Conservation (phyloP, 2,888 invertebrate genomes). For the Anarsia innoxiella region DNA sequence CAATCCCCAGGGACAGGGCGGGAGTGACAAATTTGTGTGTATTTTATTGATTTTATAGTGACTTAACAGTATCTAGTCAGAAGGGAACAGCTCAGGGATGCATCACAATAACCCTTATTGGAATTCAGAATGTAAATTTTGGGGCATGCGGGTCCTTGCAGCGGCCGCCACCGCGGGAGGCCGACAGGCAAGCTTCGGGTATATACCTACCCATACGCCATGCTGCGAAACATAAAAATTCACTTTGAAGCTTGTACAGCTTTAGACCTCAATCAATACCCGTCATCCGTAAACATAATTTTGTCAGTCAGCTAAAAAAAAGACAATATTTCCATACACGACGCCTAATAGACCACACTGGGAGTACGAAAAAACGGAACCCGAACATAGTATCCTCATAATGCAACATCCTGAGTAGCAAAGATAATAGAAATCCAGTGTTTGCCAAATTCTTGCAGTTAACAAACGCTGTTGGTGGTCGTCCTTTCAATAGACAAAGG, state of each 20-base stretch:
- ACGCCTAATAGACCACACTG: constrained; percentile 37
- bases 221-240: constrained; percentile 69
- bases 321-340: constrained; percentile 41
- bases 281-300: constrained; percentile 37
- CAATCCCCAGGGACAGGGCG: constrained; percentile 34
- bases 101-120: constrained; percentile 42
- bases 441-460: constrained; percentile 29
- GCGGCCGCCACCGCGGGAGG: constrained; percentile 51
- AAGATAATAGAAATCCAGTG: constrained; percentile 22
- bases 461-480: constrained; percentile 25
- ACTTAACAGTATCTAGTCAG: constrained; percentile 39
- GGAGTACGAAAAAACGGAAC: constrained; percentile 31
- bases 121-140: constrained; percentile 60
- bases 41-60: constrained; percentile 47
- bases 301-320: constrained; percentile 39
- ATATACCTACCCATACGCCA: constrained; percentile 56
- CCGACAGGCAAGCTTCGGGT: no score
- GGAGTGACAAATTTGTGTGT: constrained; percentile 39
- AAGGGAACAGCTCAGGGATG: constrained; percentile 23
- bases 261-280: constrained; percentile 55
- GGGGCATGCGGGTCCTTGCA: constrained; percentile 43
- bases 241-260: constrained; percentile 54
- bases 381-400: constrained; percentile 24
- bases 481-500: constrained; percentile 22
- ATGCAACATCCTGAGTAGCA: constrained; percentile 17